Evolutionary conservation across 2,797 vertebrate species (phyloP), one percentile per base, ranked within the genome.

Genomic region (Rhinichthys osculus): DNA sequence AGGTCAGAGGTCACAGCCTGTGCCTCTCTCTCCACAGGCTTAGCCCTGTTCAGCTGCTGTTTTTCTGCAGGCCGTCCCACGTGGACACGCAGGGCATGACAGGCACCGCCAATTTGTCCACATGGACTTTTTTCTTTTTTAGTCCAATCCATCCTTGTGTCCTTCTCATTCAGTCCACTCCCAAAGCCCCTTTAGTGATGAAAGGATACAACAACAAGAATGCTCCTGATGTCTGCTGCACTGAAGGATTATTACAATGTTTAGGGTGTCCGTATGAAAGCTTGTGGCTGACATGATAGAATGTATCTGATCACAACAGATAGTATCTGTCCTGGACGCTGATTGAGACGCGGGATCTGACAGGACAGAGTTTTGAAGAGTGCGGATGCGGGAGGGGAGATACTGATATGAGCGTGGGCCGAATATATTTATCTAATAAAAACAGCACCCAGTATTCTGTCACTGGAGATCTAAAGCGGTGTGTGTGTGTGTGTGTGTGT

Each of bases 91-190:
- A 66, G 62, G 62, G 27, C 27, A 66, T 33, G 62, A 84, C 42
- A 16, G 78, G 81, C 84, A 84, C 74, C 40, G 84, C 74, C 59
- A 86, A 82, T 87, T 73, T 86, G 73, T 84, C 84, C 71, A 10
- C 50, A 83, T 33, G 71, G 85, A 85, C 50, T 78, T 82, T 83
- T 87, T 71, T 71, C 77, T 72, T 81, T 69, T 80, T 81, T 40
- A 82, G 74, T 86, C 86, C 84, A 89, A 80, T 89, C 52, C 84
- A 80, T 76, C 88, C 73, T 76, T 82, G 80, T 89, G 84, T 86
- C 73, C 69, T 40, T 50, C 85, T 81, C 82, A 69, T 81, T 89
- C 44, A 83, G 85, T 81, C 52, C 69, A 42, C 73, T 71, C 72
- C 59, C 86, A 84, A 67, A 71, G 83, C 71, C 82, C 84, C 84